Evolutionary conservation across 2,888 invertebrate genomes (phyloP).

Genomic region (Meliscaeva auricollis): DNA sequence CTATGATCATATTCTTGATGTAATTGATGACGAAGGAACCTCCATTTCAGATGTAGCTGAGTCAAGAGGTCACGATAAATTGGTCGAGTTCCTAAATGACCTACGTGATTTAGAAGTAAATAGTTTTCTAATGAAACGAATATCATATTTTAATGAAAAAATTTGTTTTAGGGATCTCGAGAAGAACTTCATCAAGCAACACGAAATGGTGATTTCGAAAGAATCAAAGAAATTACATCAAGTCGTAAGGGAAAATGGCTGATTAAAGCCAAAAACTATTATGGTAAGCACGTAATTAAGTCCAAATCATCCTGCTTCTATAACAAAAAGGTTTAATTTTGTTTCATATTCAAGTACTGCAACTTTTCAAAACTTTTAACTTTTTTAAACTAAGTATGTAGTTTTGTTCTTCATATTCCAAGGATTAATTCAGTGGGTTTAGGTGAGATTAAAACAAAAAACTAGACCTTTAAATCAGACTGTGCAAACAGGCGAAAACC

Average conservation of each 20-base stretch:
- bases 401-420: too few relatives aligned
- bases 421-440: too few relatives aligned
- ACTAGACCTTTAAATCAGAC: too few relatives aligned
- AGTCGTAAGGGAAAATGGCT: constrained; percentile 82
- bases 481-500: too few relatives aligned
- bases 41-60: constrained; percentile 89
- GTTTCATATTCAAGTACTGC: too few relatives aligned
- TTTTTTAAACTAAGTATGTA: too few relatives aligned
- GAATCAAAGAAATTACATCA: constrained; percentile 86
- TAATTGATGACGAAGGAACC: constrained; percentile 89
- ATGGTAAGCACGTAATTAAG: constrained; percentile 81
- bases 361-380: too few relatives aligned
- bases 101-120: constrained; percentile 90
- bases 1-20: constrained; percentile 93
- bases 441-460: too few relatives aligned
- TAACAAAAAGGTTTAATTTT: too few relatives aligned
- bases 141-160: neutral
- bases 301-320: too few relatives aligned
- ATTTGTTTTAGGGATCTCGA: constrained; percentile 87
- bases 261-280: constrained; percentile 83
- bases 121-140: too few relatives aligned
- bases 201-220: constrained; percentile 87
- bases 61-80: constrained; percentile 88
- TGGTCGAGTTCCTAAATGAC: constrained; percentile 89
- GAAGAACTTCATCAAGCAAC: constrained; percentile 91